Percentiles rank a stretch among this genome's conserved stretches.
Evolutionary conservation across 2,888 invertebrate genomes (phyloP).

Genomic region (Patella depressa): DNA sequence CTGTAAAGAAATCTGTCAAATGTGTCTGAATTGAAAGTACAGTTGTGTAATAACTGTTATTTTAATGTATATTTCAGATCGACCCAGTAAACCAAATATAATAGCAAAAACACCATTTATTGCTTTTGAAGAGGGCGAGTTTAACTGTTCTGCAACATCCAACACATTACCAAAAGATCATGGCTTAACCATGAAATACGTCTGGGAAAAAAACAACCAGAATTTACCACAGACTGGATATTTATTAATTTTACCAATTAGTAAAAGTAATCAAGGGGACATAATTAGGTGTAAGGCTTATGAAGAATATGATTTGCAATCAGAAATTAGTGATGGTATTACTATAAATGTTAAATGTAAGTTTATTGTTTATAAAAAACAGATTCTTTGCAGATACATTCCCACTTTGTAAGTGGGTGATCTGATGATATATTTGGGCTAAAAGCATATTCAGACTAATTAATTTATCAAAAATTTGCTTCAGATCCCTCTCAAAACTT

Average conservation of each 20-base stretch:
- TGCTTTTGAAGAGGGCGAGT: background rate
- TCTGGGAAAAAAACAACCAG: background rate
- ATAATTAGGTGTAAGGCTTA: background rate
- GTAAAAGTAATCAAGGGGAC: background rate
- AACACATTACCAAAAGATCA: background rate
- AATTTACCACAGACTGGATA: background rate
- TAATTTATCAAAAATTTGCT: too few relatives aligned
- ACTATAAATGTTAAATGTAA: background rate
- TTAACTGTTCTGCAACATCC: background rate
- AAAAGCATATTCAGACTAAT: too few relatives aligned
- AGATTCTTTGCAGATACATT: too few relatives aligned
- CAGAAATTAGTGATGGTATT: background rate
- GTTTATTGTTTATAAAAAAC: background rate
- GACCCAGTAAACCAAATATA: background rate
- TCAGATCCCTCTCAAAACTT: too few relatives aligned
- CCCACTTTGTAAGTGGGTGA: too few relatives aligned
- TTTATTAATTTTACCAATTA: background rate
- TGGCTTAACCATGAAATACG: background rate
- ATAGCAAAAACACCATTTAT: background rate
- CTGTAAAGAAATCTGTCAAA: too few relatives aligned
- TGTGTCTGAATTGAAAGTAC: background rate
- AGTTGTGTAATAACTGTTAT: background rate
- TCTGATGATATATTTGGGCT: too few relatives aligned
- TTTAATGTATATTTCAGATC: background rate
- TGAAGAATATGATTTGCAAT: background rate